Evolutionary conservation across 2,113 vertebrate species (phyloP).

Genomic region (Galemys pyrenaicus): DNA sequence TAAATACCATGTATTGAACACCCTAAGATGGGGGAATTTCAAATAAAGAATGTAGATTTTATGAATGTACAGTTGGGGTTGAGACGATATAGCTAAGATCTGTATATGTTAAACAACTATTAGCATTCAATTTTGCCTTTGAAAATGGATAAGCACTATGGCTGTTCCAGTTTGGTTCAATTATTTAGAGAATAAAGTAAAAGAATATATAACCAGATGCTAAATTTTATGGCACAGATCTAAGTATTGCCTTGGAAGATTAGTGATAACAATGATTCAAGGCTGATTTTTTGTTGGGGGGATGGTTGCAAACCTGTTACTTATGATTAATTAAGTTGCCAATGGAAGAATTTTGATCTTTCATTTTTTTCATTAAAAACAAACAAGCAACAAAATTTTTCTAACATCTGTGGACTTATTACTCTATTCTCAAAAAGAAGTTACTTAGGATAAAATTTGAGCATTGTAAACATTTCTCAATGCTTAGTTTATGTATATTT

Average conservation of each 20-base stretch:
- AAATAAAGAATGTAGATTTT: constrained; percentile 13
- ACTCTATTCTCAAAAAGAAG: constrained; percentile 14
- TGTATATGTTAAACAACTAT: neutral
- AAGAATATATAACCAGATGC: neutral
- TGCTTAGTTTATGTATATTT: neutral
- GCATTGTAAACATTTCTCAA: neutral
- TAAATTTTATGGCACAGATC: neutral
- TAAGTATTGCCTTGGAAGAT: neutral
- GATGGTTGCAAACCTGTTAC: neutral
- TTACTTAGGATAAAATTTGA: constrained; percentile 20
- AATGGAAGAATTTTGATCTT: neutral
- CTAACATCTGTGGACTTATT: neutral
- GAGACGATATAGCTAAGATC: neutral
- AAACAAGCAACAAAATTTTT: neutral
- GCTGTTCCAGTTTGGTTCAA: neutral
- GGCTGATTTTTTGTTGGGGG: neutral
- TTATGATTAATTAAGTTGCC: neutral
- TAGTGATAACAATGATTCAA: constrained; percentile 5
- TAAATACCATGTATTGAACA: neutral
- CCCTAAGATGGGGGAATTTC: neutral
- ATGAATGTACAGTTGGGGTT: neutral
- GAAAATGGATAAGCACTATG: neutral
- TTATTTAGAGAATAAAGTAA: constrained; percentile 13
- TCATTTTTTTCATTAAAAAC: neutral
- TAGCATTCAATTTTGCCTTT: neutral